Percentiles rank a stretch among this genome's conserved stretches.
phyloP scores from a whole-genome alignment of 1,140 invertebrate genomes.

The Drosophila lacteicornis region DNA sequence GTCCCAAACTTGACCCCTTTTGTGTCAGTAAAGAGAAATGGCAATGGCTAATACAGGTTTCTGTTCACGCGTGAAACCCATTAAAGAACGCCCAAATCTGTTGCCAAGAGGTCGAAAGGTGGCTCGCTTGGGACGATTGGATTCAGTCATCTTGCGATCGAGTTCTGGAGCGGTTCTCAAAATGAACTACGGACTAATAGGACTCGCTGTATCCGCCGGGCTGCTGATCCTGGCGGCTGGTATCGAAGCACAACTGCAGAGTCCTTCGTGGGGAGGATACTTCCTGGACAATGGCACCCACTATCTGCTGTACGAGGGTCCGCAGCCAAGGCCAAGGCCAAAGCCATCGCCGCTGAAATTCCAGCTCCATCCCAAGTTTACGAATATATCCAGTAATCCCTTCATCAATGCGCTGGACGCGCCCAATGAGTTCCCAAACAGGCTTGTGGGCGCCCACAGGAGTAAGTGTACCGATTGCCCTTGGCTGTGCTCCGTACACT shows the following conservation, averaged over 20 bases:
- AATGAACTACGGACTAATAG: slow-evolving; percentile 15
- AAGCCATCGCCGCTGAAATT: not conserved
- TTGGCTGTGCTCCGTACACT: slow-evolving; percentile 50
- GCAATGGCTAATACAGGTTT: slow-evolving; percentile 20
- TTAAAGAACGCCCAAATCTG: slow-evolving; percentile 7
- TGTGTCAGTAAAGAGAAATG: slow-evolving; percentile 6
- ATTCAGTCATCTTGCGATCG: slow-evolving; percentile 9
- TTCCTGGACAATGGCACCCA: slow-evolving; percentile 43
- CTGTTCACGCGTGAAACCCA: slow-evolving; percentile 1
- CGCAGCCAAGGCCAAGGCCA: not conserved
- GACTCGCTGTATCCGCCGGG: not conserved
- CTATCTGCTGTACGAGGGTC: slow-evolving; percentile 14
- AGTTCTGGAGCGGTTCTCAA: slow-evolving; percentile 3
- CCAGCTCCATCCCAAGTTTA: not conserved
- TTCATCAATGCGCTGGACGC: slow-evolving; percentile 30
- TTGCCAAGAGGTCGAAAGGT: slow-evolving; percentile 34
- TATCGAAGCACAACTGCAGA: not conserved
- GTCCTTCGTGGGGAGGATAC: slow-evolving; percentile 22
- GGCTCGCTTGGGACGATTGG: no score
- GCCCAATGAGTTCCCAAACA: slow-evolving; percentile 29
- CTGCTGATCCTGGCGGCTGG: slow-evolving; percentile 5
- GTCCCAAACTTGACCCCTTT: slow-evolving; percentile 7
- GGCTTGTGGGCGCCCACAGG: slow-evolving; percentile 47
- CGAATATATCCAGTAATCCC: slow-evolving; percentile 11
- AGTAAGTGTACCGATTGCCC: slow-evolving; percentile 33